These are phyloP conservation scores for Sinocyclocheilus maitianheensis DNA, from an alignment of 2,113 vertebrate species.

Conservation along the genomic window DNA sequence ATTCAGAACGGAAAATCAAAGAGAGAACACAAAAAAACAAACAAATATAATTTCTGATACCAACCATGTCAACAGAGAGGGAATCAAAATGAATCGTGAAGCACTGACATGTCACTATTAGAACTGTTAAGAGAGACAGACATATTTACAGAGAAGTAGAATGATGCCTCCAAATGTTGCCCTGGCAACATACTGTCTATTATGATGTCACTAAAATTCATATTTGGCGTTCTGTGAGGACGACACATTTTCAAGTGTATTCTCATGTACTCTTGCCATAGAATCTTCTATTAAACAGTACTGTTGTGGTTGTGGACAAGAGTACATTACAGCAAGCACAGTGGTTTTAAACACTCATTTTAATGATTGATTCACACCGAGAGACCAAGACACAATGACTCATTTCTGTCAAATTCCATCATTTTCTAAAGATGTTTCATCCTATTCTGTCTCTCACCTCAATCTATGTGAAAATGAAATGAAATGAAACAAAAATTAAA, in stretches of 20 bases:
- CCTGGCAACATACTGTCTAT: conserved; percentile 32
- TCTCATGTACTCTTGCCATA: conserved; percentile 30
- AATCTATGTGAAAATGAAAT: not conserved
- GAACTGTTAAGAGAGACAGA: conserved; percentile 49
- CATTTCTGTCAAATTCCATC: conserved; percentile 37
- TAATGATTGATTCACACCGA: conserved; percentile 45
- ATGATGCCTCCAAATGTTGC: conserved; percentile 15
- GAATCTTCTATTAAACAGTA: conserved; percentile 20
- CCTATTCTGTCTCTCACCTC: not conserved
- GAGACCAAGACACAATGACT: conserved; percentile 49
- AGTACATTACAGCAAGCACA: conserved; percentile 52
- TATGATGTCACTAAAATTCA: conserved; percentile 52
- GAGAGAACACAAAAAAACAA: conserved; percentile 46
- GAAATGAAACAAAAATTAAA: not conserved
- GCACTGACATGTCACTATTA: conserved; percentile 47
- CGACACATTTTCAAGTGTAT: conserved; percentile 26
- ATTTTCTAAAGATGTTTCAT: not conserved
- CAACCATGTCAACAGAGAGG: conserved; percentile 55
- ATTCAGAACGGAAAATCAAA: conserved; percentile 60
- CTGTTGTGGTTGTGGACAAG: not conserved
- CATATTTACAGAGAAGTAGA: conserved; percentile 49
- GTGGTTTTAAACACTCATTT: conserved; percentile 46
- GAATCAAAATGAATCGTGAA: conserved; percentile 48
- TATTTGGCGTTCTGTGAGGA: conserved; percentile 37
- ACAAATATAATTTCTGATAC: conserved; percentile 46